Base-by-base conservation (phyloP, 2,797 vertebrate genomes). In the Sebastes hubbsi region DNA sequence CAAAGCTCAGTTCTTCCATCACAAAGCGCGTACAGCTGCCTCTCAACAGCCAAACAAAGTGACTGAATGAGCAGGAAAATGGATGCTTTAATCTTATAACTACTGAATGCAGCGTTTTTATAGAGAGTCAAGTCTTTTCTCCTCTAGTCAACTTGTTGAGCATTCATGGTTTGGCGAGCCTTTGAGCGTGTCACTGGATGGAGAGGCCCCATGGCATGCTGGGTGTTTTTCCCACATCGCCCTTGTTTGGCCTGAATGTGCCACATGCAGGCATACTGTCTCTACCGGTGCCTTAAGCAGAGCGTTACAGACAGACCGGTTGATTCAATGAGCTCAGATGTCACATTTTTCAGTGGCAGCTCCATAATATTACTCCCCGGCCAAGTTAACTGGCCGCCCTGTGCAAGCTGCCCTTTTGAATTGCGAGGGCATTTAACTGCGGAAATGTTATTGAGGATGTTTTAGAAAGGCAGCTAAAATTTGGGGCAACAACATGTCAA, bases 261-360 rank as follows among this genome's bases (percentile, higher is more conserved):
- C 91, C 92, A 91, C 91, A 92, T 88, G 88, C 91, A 81, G 91
- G 86, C 89, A 62, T 80, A 76, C 77, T 80, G 87, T 92, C 89
- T 86, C 82, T 49, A 42, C 72, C 27, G 56, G 58, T 72, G 82
- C 77, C 77, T 77, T 20, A 62, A 77, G 72, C 67, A n/a, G 55
- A 67, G 59, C 30, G 62, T 32, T 29, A 27, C 60, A 77, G 86
- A 83, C 82, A 59, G 62, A 59, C 60, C 74, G 12, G 55, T 56
- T 72, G 64, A 85, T 84, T 89, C 86, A 88, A 3, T 63, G 76
- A 79, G 87, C 84, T 78, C 20, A 25, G 52, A 90, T 78, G 84
- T 83, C 85, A 86, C 88, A 88, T 89, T 76, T 85, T 81, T 79
- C 12, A 79, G 84, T 81, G 86, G 75, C 91, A 80, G 84, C 80